phyloP scores from a whole-genome alignment of 2,797 vertebrate species.

The Danio albolineatus region DNA sequence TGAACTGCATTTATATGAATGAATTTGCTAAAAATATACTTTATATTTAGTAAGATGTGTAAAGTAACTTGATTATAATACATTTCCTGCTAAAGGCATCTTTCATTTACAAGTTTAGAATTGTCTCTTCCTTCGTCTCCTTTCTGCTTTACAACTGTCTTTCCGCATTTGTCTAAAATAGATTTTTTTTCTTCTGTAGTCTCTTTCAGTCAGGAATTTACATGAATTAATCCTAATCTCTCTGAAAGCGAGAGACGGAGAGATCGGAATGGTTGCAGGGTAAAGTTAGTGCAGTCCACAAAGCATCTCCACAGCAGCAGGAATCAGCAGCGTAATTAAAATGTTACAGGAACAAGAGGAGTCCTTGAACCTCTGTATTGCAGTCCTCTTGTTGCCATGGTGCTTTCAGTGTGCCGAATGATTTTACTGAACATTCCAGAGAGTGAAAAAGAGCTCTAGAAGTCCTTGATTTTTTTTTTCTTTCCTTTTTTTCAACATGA shows the following conservation, averaged over 20 bases:
- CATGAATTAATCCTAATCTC: constrained; percentile 49
- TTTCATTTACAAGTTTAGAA: not conserved
- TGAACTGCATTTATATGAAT: too few relatives aligned
- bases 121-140: not conserved
- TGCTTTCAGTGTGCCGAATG: constrained; percentile 68
- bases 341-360: constrained; percentile 75
- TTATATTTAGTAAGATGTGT: too few relatives aligned
- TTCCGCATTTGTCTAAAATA: constrained; percentile 12
- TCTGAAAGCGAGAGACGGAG: constrained; percentile 22
- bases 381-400: constrained; percentile 76
- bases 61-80: too few relatives aligned
- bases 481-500: constrained; percentile 13
- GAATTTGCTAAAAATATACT: too few relatives aligned
- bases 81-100: not conserved
- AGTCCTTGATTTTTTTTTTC: constrained; percentile 52
- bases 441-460: constrained; percentile 51
- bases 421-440: constrained; percentile 65
- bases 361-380: constrained; percentile 75
- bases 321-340: constrained; percentile 73
- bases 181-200: constrained; percentile 13
- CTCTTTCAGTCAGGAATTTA: constrained; percentile 47
- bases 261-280: constrained; percentile 26
- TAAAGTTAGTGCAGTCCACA: constrained; percentile 49
- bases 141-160: constrained; percentile 27
- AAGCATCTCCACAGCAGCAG: constrained; percentile 63